These are phyloP conservation scores for Ailurus styani DNA, from an alignment of 2,113 vertebrate species.

Conservation along the genomic window DNA sequence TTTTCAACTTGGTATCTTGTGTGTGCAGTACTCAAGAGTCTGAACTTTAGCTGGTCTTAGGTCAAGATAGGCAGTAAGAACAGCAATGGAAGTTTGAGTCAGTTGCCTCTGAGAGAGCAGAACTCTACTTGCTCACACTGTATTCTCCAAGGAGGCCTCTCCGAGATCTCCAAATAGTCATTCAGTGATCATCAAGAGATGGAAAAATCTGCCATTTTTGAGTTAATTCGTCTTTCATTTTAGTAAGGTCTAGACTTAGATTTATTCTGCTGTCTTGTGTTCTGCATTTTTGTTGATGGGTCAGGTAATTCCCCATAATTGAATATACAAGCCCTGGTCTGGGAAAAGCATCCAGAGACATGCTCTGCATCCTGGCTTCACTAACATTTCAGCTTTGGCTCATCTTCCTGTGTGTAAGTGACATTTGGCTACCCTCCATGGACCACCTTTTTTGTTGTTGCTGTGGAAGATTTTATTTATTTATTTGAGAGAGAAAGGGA, in stretches of 20 bases:
- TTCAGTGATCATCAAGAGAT: slow-evolving; percentile 7
- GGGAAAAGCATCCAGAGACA: slow-evolving; percentile 61
- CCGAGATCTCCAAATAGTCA: not conserved
- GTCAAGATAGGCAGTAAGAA: not conserved
- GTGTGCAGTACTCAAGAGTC: not conserved
- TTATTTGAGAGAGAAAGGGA: not conserved
- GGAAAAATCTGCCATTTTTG: slow-evolving; percentile 40
- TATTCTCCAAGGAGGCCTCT: not conserved
- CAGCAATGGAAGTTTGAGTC: not conserved
- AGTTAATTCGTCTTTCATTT: slow-evolving; percentile 64
- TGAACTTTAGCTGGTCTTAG: too few relatives aligned
- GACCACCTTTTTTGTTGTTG: not conserved
- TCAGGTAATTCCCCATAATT: slow-evolving; percentile 84
- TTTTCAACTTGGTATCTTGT: not conserved
- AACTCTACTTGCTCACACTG: accelerated
- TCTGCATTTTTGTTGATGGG: slow-evolving; percentile 84
- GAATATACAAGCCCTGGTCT: slow-evolving; percentile 85
- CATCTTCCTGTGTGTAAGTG: slow-evolving; percentile 71
- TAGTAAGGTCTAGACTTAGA: slow-evolving; percentile 81
- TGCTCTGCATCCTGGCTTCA: slow-evolving; percentile 47
- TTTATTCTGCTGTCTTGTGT: slow-evolving; percentile 85
- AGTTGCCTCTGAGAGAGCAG: not conserved
- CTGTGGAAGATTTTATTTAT: not conserved
- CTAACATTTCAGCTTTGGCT: slow-evolving; percentile 54
- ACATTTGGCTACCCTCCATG: not conserved